Percentiles rank a stretch among this genome's conserved stretches.
These are phyloP conservation scores for Heterodera schachtii DNA, from an alignment of 1,140 invertebrate genomes.

Conservation along the genomic window DNA sequence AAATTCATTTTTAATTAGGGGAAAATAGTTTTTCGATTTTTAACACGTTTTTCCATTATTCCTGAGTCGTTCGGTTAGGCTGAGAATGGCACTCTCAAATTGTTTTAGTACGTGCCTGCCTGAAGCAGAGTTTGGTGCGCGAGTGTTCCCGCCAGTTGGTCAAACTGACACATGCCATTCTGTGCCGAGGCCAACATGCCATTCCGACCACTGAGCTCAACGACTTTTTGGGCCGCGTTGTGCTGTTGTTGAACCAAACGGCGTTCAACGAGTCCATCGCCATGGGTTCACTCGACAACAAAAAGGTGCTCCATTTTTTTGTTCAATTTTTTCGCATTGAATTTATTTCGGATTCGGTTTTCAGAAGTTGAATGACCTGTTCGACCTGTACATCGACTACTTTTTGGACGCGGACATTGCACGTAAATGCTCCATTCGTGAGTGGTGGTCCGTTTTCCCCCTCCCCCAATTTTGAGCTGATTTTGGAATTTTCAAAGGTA, in stretches of 20 bases:
- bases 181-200: slow-evolving; percentile 30
- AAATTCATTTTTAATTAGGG: too few relatives aligned
- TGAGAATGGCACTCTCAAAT: background rate
- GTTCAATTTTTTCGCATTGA: too few relatives aligned
- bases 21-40: too few relatives aligned
- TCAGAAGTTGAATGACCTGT: slow-evolving; percentile 22
- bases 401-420: slow-evolving; percentile 27
- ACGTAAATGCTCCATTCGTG: slow-evolving; percentile 23
- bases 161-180: background rate
- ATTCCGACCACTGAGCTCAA: slow-evolving; percentile 19
- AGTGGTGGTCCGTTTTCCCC: slow-evolving; percentile 30
- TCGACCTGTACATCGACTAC: slow-evolving; percentile 29
- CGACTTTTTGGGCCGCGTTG: background rate
- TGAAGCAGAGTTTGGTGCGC: slow-evolving; percentile 20
- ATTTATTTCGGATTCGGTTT: background rate
- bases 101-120: slow-evolving; percentile 23
- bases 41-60: too few relatives aligned
- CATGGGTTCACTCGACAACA: background rate
- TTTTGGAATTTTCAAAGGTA: background rate
- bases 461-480: background rate
- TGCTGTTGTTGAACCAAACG: slow-evolving; percentile 4
- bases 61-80: too few relatives aligned
- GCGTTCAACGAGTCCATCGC: slow-evolving; percentile 4
- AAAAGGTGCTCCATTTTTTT: background rate
- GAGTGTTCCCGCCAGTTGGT: slow-evolving; percentile 24